Evolutionary conservation across 2,888 invertebrate genomes (phyloP).

Genomic region (Agrypnus murinus): DNA sequence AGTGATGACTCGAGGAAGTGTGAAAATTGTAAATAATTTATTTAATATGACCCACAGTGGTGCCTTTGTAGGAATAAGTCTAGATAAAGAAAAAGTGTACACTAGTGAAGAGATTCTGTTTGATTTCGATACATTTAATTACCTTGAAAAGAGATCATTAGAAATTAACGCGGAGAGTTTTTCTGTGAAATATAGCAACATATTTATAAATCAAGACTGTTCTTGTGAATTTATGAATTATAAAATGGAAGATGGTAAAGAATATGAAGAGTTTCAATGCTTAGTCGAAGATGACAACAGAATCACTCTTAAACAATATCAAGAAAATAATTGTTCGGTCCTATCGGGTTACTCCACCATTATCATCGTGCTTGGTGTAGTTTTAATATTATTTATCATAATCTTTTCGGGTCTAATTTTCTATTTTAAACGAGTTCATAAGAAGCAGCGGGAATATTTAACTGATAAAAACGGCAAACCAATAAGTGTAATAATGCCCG

Average conservation of each 20-base stretch:
- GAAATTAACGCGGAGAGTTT: conserved; percentile 75
- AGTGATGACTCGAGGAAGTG: conserved; percentile 76
- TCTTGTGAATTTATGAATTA: conserved; percentile 70
- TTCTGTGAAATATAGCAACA: conserved; percentile 74
- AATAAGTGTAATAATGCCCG: conserved; percentile 84
- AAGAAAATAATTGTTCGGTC: conserved; percentile 63
- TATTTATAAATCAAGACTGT: conserved; percentile 77
- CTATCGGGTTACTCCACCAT: conserved; percentile 65
- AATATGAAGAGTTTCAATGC: conserved; percentile 65
- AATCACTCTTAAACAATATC: conserved; percentile 63
- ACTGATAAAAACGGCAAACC: conserved; percentile 75
- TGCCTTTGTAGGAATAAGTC: conserved; percentile 77
- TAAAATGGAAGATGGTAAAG: conserved; percentile 58
- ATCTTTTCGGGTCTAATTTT: conserved; percentile 68
- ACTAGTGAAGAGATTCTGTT: conserved; percentile 73
- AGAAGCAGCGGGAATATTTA: conserved; percentile 69
- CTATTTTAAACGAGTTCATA: conserved; percentile 68
- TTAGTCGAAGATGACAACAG: conserved; percentile 56
- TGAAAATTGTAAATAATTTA: conserved; percentile 80
- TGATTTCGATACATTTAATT: conserved; percentile 78
- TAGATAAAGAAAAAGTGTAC: conserved; percentile 71
- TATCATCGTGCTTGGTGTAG: conserved; percentile 68
- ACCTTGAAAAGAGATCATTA: conserved; percentile 75
- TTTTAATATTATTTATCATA: conserved; percentile 71
- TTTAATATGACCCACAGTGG: conserved; percentile 76